Conservation (phyloP, 23 tunicate species). For the Styela plicata region DNA sequence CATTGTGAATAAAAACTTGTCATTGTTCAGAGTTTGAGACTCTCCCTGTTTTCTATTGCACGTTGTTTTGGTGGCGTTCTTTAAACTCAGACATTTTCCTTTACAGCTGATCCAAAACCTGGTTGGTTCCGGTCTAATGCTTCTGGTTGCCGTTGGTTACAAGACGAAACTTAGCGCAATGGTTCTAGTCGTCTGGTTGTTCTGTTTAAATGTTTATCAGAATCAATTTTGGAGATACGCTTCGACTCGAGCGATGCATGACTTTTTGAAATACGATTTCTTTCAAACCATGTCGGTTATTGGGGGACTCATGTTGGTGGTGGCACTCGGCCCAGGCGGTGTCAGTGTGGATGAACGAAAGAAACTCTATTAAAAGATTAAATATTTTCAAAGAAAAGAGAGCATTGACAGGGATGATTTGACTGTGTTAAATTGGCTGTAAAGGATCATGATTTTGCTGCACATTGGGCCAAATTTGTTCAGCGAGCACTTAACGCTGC, state of each 20-base stretch:
- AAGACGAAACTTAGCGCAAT: conserved; percentile 94
- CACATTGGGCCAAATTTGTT: too few relatives aligned
- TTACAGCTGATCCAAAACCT: conserved; percentile 87
- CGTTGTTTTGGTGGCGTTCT: neutral
- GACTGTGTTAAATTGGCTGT: too few relatives aligned
- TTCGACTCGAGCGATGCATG: conserved; percentile 85
- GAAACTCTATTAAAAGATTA: conserved; percentile 71
- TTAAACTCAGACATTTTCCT: neutral
- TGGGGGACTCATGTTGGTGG: conserved; percentile 90
- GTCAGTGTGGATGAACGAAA: conserved; percentile 95
- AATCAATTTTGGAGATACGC: conserved; percentile 96
- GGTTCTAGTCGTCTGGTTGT: conserved; percentile 89
- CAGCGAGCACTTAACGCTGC: too few relatives aligned
- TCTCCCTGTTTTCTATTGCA: too few relatives aligned
- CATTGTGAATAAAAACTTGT: too few relatives aligned
- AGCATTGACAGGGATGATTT: too few relatives aligned
- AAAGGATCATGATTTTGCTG: too few relatives aligned
- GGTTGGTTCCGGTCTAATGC: conserved; percentile 83
- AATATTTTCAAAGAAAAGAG: too few relatives aligned
- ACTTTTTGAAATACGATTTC: conserved; percentile 96
- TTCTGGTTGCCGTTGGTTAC: conserved; percentile 82
- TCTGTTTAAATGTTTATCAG: conserved; percentile 58
- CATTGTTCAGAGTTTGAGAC: too few relatives aligned
- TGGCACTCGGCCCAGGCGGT: conserved; percentile 98
- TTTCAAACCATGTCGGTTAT: conserved; percentile 96